Evolutionary conservation across 1,140 invertebrate species (phyloP).

Genomic region (Drosophila nigromelanica): DNA sequence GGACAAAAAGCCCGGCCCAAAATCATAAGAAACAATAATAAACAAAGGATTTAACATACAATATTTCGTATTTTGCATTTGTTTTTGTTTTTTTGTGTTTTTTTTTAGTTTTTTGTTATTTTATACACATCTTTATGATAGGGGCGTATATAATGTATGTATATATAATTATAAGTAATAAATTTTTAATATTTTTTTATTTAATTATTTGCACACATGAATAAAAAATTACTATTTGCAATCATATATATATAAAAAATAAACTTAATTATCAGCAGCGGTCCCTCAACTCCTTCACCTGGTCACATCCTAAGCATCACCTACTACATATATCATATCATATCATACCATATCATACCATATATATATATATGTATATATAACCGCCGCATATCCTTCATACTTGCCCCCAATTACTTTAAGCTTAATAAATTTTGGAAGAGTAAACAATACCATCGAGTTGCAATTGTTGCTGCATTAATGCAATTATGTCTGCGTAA

Average conservation of each 20-base stretch:
- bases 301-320: conserved; percentile 43
- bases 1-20: conserved; percentile 40
- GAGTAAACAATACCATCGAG: conserved; percentile 82
- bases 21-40: conserved; percentile 70
- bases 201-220: conserved; percentile 82
- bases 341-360: conserved; percentile 12
- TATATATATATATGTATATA: conserved; percentile 39
- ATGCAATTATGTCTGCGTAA: conserved; percentile 57
- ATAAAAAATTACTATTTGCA: conserved; percentile 82
- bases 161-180: conserved; percentile 79
- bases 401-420: conserved; percentile 51
- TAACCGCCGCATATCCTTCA: conserved; percentile 20
- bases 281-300: conserved; percentile 33
- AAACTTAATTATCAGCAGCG: conserved; percentile 79
- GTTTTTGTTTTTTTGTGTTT: conserved; percentile 3
- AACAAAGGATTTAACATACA: conserved; percentile 68
- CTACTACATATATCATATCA: conserved; percentile 29
- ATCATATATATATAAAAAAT: conserved; percentile 83
- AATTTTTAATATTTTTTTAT: conserved; percentile 71
- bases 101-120: conserved; percentile 43
- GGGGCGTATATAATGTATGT: conserved; percentile 70
- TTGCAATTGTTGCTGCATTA: conserved; percentile 77
- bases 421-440: conserved; percentile 83
- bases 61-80: conserved; percentile 2
- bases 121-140: conserved; percentile 61